Conservation (phyloP, 2,888 invertebrate species). For the Cephus pulcher region DNA sequence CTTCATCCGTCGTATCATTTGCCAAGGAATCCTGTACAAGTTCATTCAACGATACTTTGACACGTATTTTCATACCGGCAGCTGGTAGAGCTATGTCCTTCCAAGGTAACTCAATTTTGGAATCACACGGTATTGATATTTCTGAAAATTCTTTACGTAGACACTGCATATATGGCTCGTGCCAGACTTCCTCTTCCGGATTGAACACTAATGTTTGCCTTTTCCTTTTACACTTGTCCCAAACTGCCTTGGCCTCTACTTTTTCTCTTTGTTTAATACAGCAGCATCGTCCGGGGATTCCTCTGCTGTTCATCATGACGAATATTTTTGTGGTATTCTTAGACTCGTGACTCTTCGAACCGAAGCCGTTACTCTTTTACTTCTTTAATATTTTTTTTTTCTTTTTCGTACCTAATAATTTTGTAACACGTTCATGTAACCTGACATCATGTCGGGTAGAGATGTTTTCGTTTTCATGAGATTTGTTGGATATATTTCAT, state of each 20-base stretch:
- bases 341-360: background rate
- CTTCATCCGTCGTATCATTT: background rate
- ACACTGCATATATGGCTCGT: constrained; percentile 52
- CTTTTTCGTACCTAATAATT: background rate
- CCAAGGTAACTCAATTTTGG: constrained; percentile 56
- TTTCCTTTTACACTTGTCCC: constrained; percentile 26
- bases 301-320: constrained; percentile 1
- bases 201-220: constrained; percentile 46
- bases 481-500: background rate
- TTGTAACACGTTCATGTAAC: background rate
- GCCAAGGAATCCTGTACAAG: background rate
- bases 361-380: background rate
- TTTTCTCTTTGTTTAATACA: constrained; percentile 11
- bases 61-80: constrained; percentile 40
- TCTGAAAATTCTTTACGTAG: constrained; percentile 46
- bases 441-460: background rate
- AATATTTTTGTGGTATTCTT: background rate
- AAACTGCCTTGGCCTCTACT: constrained; percentile 10
- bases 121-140: constrained; percentile 44
- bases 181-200: constrained; percentile 48
- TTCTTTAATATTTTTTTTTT: background rate
- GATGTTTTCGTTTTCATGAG: background rate
- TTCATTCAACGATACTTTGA: constrained; percentile 12
- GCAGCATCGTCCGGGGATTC: constrained; percentile 3
- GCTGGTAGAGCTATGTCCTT: constrained; percentile 48